phyloP scores from a whole-genome alignment of 2,113 vertebrate genomes.

The Macaca mulatta region DNA sequence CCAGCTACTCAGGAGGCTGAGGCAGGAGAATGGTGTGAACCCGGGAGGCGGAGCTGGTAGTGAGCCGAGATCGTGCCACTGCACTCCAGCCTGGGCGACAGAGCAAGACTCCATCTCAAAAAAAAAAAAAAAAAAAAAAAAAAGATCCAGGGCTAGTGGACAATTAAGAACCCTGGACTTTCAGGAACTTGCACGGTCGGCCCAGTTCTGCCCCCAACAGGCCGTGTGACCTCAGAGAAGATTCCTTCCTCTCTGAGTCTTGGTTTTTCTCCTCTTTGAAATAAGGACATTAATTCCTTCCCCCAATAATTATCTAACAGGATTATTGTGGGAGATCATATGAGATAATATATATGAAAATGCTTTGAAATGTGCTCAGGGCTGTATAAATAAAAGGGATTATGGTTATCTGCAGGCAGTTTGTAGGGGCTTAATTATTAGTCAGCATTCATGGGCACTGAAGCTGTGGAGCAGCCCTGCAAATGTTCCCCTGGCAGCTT shows the following conservation, averaged over 20 bases:
- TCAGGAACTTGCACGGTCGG: not conserved
- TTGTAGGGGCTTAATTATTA: constrained; percentile 73
- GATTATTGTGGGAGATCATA: constrained; percentile 64
- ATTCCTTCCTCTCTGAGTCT: constrained; percentile 28
- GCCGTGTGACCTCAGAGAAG: constrained; percentile 45
- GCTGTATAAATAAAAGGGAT: constrained; percentile 71
- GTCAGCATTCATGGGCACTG: constrained; percentile 41
- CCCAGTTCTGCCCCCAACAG: not conserved
- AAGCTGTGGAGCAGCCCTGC: constrained; percentile 41
- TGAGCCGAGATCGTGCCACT: no score
- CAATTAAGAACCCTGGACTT: not conserved
- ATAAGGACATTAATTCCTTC: constrained; percentile 58
- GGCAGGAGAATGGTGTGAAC: no score
- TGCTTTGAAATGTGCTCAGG: constrained; percentile 64
- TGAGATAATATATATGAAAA: constrained; percentile 68
- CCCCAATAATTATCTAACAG: constrained; percentile 57
- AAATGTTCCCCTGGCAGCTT: not conserved
- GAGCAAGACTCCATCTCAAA: no score
- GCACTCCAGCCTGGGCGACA: no score
- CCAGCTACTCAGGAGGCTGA: no score
- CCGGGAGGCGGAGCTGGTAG: no score
- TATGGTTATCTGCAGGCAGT: constrained; percentile 69
- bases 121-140: no score
- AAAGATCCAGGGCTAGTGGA: not conserved
- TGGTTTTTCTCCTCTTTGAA: constrained; percentile 50